A percentile compares a stretch with the other conserved stretches of the same genome.
Evolutionary conservation across 2,888 invertebrate species (phyloP).

Genomic region (Perizoma flavofasciatum): DNA sequence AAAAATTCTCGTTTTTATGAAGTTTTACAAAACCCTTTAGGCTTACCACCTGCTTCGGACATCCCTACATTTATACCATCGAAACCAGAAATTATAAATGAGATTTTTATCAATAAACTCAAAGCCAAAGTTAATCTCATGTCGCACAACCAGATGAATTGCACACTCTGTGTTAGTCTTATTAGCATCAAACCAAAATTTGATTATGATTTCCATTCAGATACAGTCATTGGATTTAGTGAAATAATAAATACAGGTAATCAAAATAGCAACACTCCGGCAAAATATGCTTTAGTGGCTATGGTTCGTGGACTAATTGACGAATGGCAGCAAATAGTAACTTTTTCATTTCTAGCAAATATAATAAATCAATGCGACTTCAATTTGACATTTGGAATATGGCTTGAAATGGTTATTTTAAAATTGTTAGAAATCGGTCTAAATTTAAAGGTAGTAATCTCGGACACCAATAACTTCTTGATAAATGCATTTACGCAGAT

Average conservation of each 20-base stretch:
- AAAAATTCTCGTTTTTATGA: background rate
- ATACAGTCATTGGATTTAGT: background rate
- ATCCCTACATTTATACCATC: background rate
- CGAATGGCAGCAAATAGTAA: background rate
- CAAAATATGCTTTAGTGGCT: conserved; percentile 1
- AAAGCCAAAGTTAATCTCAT: background rate
- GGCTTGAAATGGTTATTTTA: background rate
- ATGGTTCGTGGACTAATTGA: background rate
- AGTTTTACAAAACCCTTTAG: background rate
- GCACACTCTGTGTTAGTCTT: background rate
- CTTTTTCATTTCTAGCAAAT: background rate
- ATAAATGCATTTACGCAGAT: background rate
- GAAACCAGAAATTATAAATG: background rate
- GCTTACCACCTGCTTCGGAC: background rate
- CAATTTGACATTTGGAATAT: background rate
- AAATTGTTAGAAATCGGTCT: background rate
- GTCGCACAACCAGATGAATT: background rate
- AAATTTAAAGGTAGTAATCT: conserved; percentile 1
- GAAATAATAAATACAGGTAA: background rate
- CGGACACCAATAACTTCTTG: background rate
- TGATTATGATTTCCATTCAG: background rate
- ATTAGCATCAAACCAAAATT: background rate
- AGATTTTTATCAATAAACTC: background rate
- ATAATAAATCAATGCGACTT: background rate
- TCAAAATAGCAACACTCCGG: background rate